These are phyloP conservation scores for Zapus hudsonius DNA, from an alignment of 2,113 vertebrate species.

Conservation along the genomic window DNA sequence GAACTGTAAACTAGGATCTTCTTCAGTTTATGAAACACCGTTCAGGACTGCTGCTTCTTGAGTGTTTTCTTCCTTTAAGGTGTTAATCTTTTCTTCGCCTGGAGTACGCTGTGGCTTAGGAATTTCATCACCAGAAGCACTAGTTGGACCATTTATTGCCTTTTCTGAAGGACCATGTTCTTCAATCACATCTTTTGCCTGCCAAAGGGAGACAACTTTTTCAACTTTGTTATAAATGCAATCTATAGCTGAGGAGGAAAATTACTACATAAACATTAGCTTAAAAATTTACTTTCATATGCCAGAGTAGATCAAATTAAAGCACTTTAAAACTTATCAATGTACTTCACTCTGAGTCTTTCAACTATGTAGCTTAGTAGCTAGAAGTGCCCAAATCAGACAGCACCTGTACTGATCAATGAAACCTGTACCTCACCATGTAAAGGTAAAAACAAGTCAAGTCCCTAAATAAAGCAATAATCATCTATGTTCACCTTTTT, in stretches of 20 bases:
- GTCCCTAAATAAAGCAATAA: background rate
- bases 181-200: conserved; percentile 92
- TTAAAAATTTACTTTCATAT: conserved; percentile 38
- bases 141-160: conserved; percentile 91
- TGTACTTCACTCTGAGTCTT: conserved; percentile 3
- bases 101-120: conserved; percentile 86
- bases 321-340: conserved; percentile 36
- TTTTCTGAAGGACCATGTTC: conserved; percentile 91
- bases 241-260: conserved; percentile 72
- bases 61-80: conserved; percentile 88
- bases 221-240: conserved; percentile 71
- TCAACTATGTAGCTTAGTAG: conserved; percentile 24
- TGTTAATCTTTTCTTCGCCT: conserved; percentile 87
- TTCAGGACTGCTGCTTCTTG: conserved; percentile 93
- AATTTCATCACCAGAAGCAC: conserved; percentile 86
- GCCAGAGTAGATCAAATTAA: conserved; percentile 43
- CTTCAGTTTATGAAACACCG: conserved; percentile 94
- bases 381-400: conserved; percentile 13
- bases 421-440: conserved; percentile 20
- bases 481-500: conserved; percentile 66
- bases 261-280: conserved; percentile 65
- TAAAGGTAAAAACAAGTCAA: conserved; percentile 42
- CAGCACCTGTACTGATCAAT: conserved; percentile 21
- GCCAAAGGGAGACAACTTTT: conserved; percentile 72
- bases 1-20: conserved; percentile 91